Evolutionary conservation across 2,888 invertebrate genomes (phyloP), one percentile per base, ranked within the genome.

Genomic region (Ganaspis brasiliensis): DNA sequence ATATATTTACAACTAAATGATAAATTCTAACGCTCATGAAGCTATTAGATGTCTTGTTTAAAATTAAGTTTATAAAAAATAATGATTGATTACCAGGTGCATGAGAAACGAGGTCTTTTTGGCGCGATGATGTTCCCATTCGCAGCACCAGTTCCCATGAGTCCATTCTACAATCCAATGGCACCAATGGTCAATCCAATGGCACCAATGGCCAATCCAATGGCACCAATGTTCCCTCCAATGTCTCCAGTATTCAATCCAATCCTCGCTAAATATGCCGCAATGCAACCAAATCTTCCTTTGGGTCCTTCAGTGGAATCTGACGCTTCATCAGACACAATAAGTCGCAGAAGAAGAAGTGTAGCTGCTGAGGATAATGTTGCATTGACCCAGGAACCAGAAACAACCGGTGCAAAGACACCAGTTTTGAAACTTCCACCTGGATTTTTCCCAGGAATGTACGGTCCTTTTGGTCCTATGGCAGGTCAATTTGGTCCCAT

Each of bases 371-470:
- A 24, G 19, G 8, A 19, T 6, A 6, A 9, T 10, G 59, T 56
- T 24, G 31, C 2, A 31, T 31, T 31, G 31, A 49, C 63, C 24
- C 57, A 63, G 63, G 72, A 72, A 72, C 55, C 72, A 12, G 67
- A 59, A 16, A 16, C 1, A n/a, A 16, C 31, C 12, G 31, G 35
- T 49, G 9, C 26, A 10, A 63, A 16, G 72, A 72, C 67, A 72
- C 77, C 24, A 31, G 74, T 6, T 49, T 74, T 4, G 49, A 55
- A 10, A 55, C 63, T 14, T 10, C 85, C 85, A 0, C 86, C 85
- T 55, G 82, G 85, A 72, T 89, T 82, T 73, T 52, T 88, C 12
- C 86, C 89, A 8, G 88, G 87, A 26, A 84, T 87, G n/a, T 24
- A 14, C 24, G 45, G 67, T 45, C 67, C 63, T 6, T 63, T 63